phyloP scores from a whole-genome alignment of 2,113 vertebrate species.

The Glaucidium brasilianum region DNA sequence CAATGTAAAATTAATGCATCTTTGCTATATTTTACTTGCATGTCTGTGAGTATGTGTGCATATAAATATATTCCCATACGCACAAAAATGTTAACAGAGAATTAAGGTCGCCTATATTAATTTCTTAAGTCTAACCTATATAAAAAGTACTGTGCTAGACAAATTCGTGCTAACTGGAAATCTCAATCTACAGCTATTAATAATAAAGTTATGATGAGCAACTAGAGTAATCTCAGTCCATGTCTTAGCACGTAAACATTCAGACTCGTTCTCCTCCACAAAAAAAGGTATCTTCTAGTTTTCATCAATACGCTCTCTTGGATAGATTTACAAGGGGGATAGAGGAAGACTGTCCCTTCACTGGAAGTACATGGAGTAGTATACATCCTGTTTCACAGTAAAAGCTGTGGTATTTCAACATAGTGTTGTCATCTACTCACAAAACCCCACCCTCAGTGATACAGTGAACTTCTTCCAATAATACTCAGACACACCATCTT shows the following conservation, averaged over 20 bases:
- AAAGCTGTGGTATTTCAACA: not conserved
- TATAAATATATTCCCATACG: slow-evolving; percentile 5
- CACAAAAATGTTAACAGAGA: not conserved
- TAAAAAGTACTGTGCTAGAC: not conserved
- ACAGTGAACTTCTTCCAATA: slow-evolving; percentile 15
- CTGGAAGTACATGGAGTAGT: not conserved
- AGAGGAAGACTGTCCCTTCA: not conserved
- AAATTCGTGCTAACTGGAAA: not conserved
- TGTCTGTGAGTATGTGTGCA: not conserved
- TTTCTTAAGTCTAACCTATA: not conserved
- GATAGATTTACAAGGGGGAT: not conserved
- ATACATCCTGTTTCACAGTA: not conserved
- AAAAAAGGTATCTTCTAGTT: not conserved
- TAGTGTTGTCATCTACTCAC: not conserved
- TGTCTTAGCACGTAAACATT: not conserved
- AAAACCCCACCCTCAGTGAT: not conserved
- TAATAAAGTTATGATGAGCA: not conserved
- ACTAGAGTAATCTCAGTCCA: not conserved
- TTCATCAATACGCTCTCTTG: not conserved
- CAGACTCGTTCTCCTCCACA: not conserved
- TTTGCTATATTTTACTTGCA: slow-evolving; percentile 17
- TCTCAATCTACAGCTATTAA: not conserved
- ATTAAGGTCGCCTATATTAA: not conserved
- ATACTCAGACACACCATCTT: slow-evolving; percentile 39
- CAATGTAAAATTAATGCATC: slow-evolving; percentile 54